These are phyloP conservation scores for Anarsia innoxiella DNA, from an alignment of 2,888 invertebrate species.

Conservation along the genomic window DNA sequence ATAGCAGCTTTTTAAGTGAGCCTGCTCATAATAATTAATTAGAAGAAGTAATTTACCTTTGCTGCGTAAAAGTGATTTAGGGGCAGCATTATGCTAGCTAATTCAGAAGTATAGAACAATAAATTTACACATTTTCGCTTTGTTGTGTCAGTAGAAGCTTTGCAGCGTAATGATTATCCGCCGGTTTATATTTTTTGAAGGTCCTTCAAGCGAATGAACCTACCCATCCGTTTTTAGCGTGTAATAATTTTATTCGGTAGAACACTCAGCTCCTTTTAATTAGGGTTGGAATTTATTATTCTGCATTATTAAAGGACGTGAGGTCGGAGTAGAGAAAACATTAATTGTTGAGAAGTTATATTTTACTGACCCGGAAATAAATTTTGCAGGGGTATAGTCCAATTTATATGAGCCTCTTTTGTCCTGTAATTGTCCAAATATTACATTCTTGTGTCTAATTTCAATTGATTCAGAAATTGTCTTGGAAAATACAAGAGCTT, in stretches of 20 bases:
- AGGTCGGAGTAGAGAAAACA: too few species aligned
- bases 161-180: background rate
- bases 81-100: conserved; percentile 37
- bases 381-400: too few species aligned
- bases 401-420: too few species aligned
- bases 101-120: conserved; percentile 41
- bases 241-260: background rate
- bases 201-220: background rate
- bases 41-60: conserved; percentile 36
- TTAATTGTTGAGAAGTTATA: too few species aligned
- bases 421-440: too few species aligned
- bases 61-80: conserved; percentile 47
- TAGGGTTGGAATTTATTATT: too few species aligned
- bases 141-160: conserved; percentile 10
- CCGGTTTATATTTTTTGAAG: conserved; percentile 3
- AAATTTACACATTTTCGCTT: conserved; percentile 35
- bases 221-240: too few species aligned
- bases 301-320: too few species aligned
- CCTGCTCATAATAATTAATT: conserved; percentile 41
- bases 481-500: too few species aligned
- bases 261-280: conserved; percentile 1
- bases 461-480: too few species aligned
- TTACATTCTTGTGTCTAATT: too few species aligned
- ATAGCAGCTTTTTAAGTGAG: background rate
- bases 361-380: too few species aligned